Evolutionary conservation across 2,113 vertebrate species (phyloP), one percentile per base, ranked within the genome.

Genomic region (Eulacestoma nigropectus): DNA sequence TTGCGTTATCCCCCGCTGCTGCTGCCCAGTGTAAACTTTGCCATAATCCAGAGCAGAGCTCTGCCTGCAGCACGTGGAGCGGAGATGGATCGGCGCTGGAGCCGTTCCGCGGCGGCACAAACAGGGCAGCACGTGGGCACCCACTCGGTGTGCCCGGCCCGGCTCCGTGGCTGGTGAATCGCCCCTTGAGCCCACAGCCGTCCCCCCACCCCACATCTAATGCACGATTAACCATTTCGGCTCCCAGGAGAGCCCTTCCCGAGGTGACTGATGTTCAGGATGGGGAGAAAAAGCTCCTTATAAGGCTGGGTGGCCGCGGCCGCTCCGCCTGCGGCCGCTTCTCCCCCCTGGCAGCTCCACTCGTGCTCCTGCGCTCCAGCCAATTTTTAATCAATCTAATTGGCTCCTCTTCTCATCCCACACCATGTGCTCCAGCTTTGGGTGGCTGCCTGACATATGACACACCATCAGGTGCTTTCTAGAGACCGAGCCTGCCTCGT

Each of bases 301-400:
- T 68, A 75, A 94, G 90, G 93, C 59, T 90, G 79, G 79, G 49
- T 11, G 87, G 70, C 87, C 26, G 2, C 12, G 13, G 79, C 78
- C 3, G 53, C 87, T 77, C 62, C 10, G 87, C 93, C 85, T 41
- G 83, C 47, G 11, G n/a, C 78, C 33, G 1, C n/a, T 46, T 35
- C 77, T n/a, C 57, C 83, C n/a, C 26, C 21, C 17, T 46, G 82
- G 70, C 95, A 84, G 90, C 95, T 90, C 41, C 35, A 5, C 89
- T 80, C 16, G 17, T 70, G 78, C 49, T 60, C 91, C 73, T 96
- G 91, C 1, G 0, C 94, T 74, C 65, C n/a, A 63, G 96, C 95
- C 96, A 96, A 85, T 89, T 94, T 91, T 90, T 96, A 95, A 96
- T 97, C 96, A 90, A 59, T 94, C 70, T 95, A 95, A 96, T 95